phyloP scores from a whole-genome alignment of 30 jellyfish, hydroid and myxozoan species.

The Hydractinia symbiolongicarpus region DNA sequence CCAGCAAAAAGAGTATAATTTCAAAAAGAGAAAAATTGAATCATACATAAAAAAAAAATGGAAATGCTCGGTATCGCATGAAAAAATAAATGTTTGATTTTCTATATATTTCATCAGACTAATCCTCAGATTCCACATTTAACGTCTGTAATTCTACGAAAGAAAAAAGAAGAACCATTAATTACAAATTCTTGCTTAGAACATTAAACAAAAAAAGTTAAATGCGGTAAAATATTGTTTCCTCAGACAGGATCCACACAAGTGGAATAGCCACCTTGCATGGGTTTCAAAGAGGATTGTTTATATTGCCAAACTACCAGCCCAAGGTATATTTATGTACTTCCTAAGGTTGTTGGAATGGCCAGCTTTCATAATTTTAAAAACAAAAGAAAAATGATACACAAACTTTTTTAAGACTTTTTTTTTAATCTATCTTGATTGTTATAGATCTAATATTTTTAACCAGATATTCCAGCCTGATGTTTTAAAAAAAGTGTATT shows the following conservation, averaged over 20 bases:
- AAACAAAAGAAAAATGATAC: background rate
- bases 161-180: background rate
- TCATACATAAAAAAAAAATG: too few relatives aligned
- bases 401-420: background rate
- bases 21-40: too few relatives aligned
- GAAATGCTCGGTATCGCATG: too few relatives aligned
- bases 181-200: background rate
- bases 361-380: background rate
- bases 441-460: too few relatives aligned
- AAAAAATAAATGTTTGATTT: too few relatives aligned
- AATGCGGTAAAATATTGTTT: background rate
- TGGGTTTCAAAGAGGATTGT: slow-evolving; percentile 1
- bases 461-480: too few relatives aligned
- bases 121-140: slow-evolving; percentile 86
- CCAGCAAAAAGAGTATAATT: too few relatives aligned
- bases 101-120: background rate
- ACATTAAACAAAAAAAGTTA: background rate
- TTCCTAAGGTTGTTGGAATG: slow-evolving; percentile 20
- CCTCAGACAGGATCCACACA: slow-evolving; percentile 20
- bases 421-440: too few relatives aligned
- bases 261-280: background rate
- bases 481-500: too few relatives aligned
- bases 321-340: slow-evolving; percentile 2
- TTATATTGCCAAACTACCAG: slow-evolving; percentile 14
- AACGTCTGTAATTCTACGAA: slow-evolving; percentile 70